Evolutionary conservation across 2,888 invertebrate species (phyloP).

Genomic region (Phalera bucephala): DNA sequence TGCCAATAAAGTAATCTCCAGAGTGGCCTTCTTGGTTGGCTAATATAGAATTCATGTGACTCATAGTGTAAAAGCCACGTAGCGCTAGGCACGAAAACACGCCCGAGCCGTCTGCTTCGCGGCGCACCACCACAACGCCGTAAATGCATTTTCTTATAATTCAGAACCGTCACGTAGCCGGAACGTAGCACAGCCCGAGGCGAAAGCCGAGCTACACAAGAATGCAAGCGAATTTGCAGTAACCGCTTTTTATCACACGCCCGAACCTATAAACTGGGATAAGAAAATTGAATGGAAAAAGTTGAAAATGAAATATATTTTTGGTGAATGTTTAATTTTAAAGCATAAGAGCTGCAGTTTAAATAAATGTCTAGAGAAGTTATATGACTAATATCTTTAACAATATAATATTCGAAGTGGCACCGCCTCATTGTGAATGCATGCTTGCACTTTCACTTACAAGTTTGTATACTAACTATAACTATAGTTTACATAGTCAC

Average conservation of each 20-base stretch:
- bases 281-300: constrained; percentile 68
- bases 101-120: constrained; percentile 52
- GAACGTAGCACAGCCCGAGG: constrained; percentile 55
- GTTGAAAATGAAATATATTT: constrained; percentile 22
- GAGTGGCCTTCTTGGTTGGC: constrained; percentile 6
- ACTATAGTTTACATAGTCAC: neutral
- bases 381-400: constrained; percentile 3
- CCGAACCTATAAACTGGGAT: constrained; percentile 65
- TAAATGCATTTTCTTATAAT: constrained; percentile 83
- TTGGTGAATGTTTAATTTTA: constrained; percentile 1
- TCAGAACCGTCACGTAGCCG: constrained; percentile 77
- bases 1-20: too few species aligned
- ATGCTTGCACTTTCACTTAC: constrained; percentile 6
- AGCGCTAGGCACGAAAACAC: constrained; percentile 62
- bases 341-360: neutral
- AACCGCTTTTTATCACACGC: constrained; percentile 72
- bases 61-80: constrained; percentile 54
- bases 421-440: constrained; percentile 2
- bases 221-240: constrained; percentile 77
- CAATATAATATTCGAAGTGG: neutral
- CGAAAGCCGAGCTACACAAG: constrained; percentile 58
- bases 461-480: neutral
- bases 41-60: constrained; percentile 49
- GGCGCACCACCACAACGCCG: constrained; percentile 45
- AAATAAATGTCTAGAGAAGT: neutral